phyloP scores from a whole-genome alignment of 2,797 vertebrate species.

The Enteromius paludinosus region DNA sequence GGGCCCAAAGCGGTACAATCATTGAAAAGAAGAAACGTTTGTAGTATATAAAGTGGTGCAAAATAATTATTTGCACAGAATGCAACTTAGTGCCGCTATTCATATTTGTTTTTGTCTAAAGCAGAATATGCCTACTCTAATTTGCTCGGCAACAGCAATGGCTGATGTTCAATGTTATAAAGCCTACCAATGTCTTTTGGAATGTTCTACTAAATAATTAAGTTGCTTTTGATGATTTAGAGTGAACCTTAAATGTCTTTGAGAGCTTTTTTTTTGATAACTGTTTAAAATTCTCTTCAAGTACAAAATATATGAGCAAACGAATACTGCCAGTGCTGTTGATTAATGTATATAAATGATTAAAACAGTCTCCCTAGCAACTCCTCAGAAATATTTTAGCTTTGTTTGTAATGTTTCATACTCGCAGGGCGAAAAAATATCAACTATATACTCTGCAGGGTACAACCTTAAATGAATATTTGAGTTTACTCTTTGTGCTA shows the following conservation, averaged over 20 bases:
- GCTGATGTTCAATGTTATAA: not conserved
- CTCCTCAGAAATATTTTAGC: slow-evolving; percentile 8
- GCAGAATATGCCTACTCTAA: not conserved
- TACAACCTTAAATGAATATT: not conserved
- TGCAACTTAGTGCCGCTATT: not conserved
- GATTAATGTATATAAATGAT: not conserved
- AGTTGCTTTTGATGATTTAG: slow-evolving; percentile 3
- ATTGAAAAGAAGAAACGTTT: slow-evolving; percentile 17
- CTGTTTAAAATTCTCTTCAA: slow-evolving; percentile 18
- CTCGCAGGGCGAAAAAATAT: not conserved
- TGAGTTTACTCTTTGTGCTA: not conserved
- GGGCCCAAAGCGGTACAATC: slow-evolving; percentile 73
- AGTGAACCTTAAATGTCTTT: slow-evolving; percentile 1
- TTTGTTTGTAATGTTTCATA: slow-evolving; percentile 1
- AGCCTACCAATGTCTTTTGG: not conserved
- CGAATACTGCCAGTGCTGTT: slow-evolving; percentile 3
- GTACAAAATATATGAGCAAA: slow-evolving; percentile 28
- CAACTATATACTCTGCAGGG: not conserved
- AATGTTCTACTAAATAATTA: not conserved
- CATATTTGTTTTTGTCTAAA: not conserved
- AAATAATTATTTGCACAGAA: not conserved
- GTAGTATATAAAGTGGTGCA: slow-evolving; percentile 13
- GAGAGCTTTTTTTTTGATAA: not conserved
- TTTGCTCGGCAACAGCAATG: not conserved
- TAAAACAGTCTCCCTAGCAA: slow-evolving; percentile 2